phyloP scores from a whole-genome alignment of 92 coral and sea anemone species.

The Epizoanthus stellaris region DNA sequence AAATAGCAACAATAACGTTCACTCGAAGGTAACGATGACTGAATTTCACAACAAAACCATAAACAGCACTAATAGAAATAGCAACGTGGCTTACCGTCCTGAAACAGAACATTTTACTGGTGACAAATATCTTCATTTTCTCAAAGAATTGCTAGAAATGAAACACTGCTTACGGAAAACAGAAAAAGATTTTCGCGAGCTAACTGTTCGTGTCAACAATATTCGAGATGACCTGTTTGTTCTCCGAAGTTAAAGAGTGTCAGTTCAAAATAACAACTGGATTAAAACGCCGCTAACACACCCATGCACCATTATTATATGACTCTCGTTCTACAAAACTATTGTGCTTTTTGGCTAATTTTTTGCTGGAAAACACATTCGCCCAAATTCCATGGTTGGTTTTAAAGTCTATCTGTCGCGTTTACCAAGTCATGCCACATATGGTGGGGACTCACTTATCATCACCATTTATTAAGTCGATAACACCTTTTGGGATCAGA shows the following conservation, averaged over 20 bases:
- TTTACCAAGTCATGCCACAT: too few species aligned
- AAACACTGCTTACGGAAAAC: background rate
- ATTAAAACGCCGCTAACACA: background rate
- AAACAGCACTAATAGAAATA: background rate
- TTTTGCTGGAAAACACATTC: too few species aligned
- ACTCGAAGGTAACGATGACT: too few species aligned
- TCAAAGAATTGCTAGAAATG: conserved; percentile 2
- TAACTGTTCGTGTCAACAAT: background rate
- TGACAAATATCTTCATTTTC: background rate
- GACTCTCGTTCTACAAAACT: too few species aligned
- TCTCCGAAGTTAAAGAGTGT: background rate
- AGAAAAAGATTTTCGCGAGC: conserved; percentile 18
- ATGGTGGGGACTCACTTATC: too few species aligned
- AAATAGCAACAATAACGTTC: background rate
- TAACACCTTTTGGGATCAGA: too few species aligned
- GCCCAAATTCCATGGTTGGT: too few species aligned
- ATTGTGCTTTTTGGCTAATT: too few species aligned
- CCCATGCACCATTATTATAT: too few species aligned
- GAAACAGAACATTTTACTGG: background rate
- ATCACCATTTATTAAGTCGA: too few species aligned
- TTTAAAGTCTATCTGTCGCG: too few species aligned
- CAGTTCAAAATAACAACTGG: background rate
- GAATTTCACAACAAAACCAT: too few species aligned
- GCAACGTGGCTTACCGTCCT: background rate
- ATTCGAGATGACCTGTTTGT: background rate